Percentiles rank a stretch among this genome's conserved stretches.
phyloP scores from a whole-genome alignment of 2,888 invertebrate species.

The Sinohyriopsis cumingii region DNA sequence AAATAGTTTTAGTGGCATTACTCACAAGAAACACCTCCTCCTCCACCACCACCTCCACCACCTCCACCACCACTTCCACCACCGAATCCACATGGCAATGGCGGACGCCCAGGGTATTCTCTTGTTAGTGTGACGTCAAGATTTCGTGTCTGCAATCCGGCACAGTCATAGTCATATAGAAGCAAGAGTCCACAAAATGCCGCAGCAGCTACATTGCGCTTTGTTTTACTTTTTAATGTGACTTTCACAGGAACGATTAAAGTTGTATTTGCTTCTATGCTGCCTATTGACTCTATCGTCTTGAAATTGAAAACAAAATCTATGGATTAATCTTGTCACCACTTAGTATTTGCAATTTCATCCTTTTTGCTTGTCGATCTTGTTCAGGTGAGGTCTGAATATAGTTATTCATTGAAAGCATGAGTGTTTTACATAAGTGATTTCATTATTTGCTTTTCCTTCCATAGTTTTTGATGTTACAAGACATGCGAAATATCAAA shows the following conservation, averaged over 20 bases:
- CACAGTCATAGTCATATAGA: constrained; percentile 30
- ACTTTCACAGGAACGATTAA: constrained; percentile 30
- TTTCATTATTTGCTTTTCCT: no score
- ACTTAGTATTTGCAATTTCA: no score
- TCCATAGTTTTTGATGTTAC: no score
- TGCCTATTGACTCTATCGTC: constrained; percentile 19
- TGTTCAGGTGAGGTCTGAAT: no score
- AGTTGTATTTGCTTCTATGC: constrained; percentile 35
- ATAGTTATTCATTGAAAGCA: no score
- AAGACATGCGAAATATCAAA: no score
- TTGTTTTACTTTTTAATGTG: constrained; percentile 14
- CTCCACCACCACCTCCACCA: constrained; percentile 18
- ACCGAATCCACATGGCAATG: constrained; percentile 19
- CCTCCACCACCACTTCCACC: constrained; percentile 16
- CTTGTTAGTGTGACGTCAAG: constrained; percentile 23
- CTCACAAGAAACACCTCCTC: constrained; percentile 16
- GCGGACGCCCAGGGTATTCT: constrained; percentile 26
- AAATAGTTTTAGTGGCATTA: background rate
- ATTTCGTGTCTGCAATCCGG: constrained; percentile 17
- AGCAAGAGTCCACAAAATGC: constrained; percentile 24
- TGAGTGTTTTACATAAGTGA: no score
- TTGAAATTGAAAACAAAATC: constrained; percentile 3
- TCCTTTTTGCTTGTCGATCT: no score
- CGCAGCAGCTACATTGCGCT: constrained; percentile 9
- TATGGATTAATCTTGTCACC: no score